Base-by-base conservation (phyloP, 2,797 vertebrate species). In the Lepilemur septentrionalis region DNA sequence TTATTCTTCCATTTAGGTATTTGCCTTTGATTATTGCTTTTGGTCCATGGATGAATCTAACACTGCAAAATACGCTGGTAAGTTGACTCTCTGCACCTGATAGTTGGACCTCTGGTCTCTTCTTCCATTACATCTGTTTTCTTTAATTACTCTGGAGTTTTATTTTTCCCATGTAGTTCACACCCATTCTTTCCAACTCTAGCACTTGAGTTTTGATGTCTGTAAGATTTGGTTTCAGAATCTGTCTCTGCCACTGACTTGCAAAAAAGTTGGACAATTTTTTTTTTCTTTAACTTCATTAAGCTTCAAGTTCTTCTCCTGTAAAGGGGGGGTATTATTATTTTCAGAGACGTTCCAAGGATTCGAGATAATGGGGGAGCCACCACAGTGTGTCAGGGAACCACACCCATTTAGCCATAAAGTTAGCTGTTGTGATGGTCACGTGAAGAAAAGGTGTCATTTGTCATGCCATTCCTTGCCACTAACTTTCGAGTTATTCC, bases 1-100 rank as follows among this genome's bases (percentile, higher is more conserved):
- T 86, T 97, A 86, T 95, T 98, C 78, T 97, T 96, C 97, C 93
- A n/a, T 97, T 32, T 98, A 99, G 99, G 99, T 99, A 97, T 99
- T 99, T 97, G 99, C 99, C 97, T 99, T 99, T 97, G 99, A 99
- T 99, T 99, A 99, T 98, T 99, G 99, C 98, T 99, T 99, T 98
- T 99, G 99, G 99, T 99, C 99, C 98, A 99, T 99, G 99, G 99
- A 99, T 98, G 99, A 99, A 98, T 99, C 99, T 98, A 99, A 99
- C 97, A 98, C 99, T 97, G 98, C 99, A 61, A 99, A 99, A 99
- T 99, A 99, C 97, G 99, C 99, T 79, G 99, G 99, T 99, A 99
- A 99, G 98, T 99, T 97, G 69, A 70, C 85, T 41, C 7, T 70
- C 32, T 57, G 4, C 1, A 9, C n/a, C 48, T 91, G 72, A 52